These are phyloP conservation scores for Scaptomyza graminum DNA, from an alignment of 1,140 invertebrate species.

Conservation along the genomic window DNA sequence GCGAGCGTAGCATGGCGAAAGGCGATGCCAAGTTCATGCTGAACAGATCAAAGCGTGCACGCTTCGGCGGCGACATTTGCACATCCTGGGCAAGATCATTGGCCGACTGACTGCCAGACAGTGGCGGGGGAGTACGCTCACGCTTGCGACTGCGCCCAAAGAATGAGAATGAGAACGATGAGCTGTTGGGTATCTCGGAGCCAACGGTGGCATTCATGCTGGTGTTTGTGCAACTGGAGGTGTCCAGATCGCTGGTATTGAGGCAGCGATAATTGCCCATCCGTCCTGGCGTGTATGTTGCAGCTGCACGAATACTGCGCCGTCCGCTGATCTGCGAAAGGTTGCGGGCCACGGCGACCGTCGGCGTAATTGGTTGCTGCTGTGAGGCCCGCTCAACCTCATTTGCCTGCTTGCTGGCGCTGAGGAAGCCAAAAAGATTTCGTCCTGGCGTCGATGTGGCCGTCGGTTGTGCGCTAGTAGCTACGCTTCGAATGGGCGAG, in stretches of 20 bases:
- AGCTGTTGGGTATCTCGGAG: slow-evolving; percentile 76
- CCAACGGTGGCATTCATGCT: slow-evolving; percentile 81
- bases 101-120: slow-evolving; percentile 60
- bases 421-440: slow-evolving; percentile 53
- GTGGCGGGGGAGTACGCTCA: slow-evolving; percentile 62
- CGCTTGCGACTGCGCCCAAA: slow-evolving; percentile 72
- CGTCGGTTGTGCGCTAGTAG: slow-evolving; percentile 39
- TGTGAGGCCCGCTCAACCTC: slow-evolving; percentile 60
- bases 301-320: slow-evolving; percentile 65
- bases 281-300: slow-evolving; percentile 62
- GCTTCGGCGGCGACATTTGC: slow-evolving; percentile 75
- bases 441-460: slow-evolving; percentile 77
- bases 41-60: slow-evolving; percentile 74
- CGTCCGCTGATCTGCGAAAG: slow-evolving; percentile 74
- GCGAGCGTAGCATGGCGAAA: slow-evolving; percentile 66
- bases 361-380: slow-evolving; percentile 51
- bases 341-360: slow-evolving; percentile 45
- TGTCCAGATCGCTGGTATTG: slow-evolving; percentile 67
- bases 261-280: slow-evolving; percentile 65
- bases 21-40: slow-evolving; percentile 71
- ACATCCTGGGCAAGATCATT: slow-evolving; percentile 68
- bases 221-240: slow-evolving; percentile 63
- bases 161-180: slow-evolving; percentile 76
- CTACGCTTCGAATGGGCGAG: slow-evolving; percentile 50
- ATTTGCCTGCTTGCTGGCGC: slow-evolving; percentile 50